Base-by-base conservation (phyloP, 2,888 invertebrate species). In the Tetanocera ferruginea region DNA sequence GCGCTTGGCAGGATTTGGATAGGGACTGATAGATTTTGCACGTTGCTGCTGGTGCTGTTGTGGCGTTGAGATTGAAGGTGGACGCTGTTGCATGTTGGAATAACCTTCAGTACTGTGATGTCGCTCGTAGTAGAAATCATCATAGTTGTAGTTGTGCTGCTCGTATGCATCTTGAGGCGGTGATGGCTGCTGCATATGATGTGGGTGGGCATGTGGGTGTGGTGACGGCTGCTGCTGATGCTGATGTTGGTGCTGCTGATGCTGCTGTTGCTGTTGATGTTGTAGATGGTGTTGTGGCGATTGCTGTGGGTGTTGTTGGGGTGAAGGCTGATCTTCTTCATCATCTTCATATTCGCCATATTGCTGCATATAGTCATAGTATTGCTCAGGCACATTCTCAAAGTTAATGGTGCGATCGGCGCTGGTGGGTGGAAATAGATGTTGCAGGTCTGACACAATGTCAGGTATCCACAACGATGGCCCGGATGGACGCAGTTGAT, bases 301-400 rank as follows among this genome's bases (percentile, higher is more conserved):
- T 84, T 83, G 78, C 84, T 83, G 60, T 77, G 73, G 66, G 31
- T 79, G 62, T 34, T 64, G 70, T 3, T 85, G 37, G 1, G 57
- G 49, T 25, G 49, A 51, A 25, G 72, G 64, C 5, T 73, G 43
- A 3, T 77, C 76, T 31, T 89, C 89, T 0, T 88, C 88, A 5
- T 88, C 88, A 64, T 88, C 87, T 43, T 87, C 88, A 72, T 88
- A 87, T 62, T 87, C 88, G 5, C 87, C 87, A 69, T 87, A 87
- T 75, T 87, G 87, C 49, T 87, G 87, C 87, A 87, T 88, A 69
- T 88, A 88, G 67, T 80, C 83, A 77, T 87, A 85, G 31, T 87
- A 87, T 67, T 87, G 88, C 74, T 87, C 88, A 1, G 87, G 88
- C 80, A 87, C 85, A 80, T 86, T 87, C 69, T 87, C 87, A 77